Evolutionary conservation across 2,888 invertebrate species (phyloP), one percentile per base, ranked within the genome.

Genomic region (Dynastes maya): DNA sequence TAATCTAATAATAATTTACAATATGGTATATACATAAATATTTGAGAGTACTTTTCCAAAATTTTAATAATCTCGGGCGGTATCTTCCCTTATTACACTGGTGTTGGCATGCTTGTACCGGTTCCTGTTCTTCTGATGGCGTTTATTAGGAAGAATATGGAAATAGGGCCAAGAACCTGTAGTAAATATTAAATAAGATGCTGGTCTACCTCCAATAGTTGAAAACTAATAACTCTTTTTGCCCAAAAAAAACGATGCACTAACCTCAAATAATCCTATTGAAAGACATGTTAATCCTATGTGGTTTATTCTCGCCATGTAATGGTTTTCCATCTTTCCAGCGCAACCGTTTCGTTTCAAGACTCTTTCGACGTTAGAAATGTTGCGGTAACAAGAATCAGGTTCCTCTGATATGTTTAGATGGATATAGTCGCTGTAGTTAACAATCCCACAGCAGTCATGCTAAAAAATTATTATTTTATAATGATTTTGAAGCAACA

Each of bases 381-480:
- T 51, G n/a, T 22, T 63, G 22, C 4, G 70, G 27, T 32, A 49
- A 49, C 61, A 71, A 16, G 45, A 78, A 9, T 32, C 64, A 9
- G 51, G 71, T 37, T 72, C 64, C 8, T 64, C 49, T 16, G 32
- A 63, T 63, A 71, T 71, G 22, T 63, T 68, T 22, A 77, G 53
- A 72, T 72, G 53, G 64, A 53, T 9, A 37, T 78, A 78, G 27
- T 78, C 78, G 29, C 72, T 78, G 37, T 71, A 78, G 27, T 78
- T 78, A 29, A 71, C 64, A 37, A 78, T 64, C 6, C 78, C 78
- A 55, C 78, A 78, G 22, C 78, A 78, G 53, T 72, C 64, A 53
- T 78, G 71, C 78, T 78, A 27, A 65, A 78, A 78, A 45, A 22
- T 45, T 67, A 58, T 8, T 2, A 45, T 11, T 8, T 45, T 45